Evolutionary conservation across 1,140 invertebrate species (phyloP), one percentile per base, ranked within the genome.

Genomic region (Tribolium madens): DNA sequence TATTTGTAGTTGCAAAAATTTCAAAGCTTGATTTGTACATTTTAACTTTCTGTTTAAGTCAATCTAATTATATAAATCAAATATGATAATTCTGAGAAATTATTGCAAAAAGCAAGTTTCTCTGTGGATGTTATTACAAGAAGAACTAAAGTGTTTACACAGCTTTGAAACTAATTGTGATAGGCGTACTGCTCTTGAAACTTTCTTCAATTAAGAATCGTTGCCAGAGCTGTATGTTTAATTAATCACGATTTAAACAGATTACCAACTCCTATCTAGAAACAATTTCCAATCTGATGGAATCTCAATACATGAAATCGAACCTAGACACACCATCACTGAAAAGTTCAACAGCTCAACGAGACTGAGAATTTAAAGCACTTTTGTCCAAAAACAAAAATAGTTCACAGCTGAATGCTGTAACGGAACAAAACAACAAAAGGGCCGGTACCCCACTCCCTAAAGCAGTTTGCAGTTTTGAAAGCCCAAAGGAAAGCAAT

Each of bases 171-270:
- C 15, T 21, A 57, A 57, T 9, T 57, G 15, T 57, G 17, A 57
- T 57, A 14, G 52, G 52, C 10, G 15, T 21, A 57, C 17, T 18
- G 14, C 52, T 57, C 14, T 18, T 57, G 52, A 36, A 69, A 69
- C 60, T 69, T 69, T 36, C 36, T 36, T 13, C 9, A 69, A 69
- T 69, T 69, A 69, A 69, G 26, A 12, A 69, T 36, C 33, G 60
- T 9, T n/a, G 15, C 18, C 60, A 18, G 15, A 26, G 36, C 26
- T 36, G 31, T 46, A 33, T 13, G 60, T 36, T 69, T 69, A 69
- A 69, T 69, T 69, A 69, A 33, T 69, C 60, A 69, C 60, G 60
- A 69, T 36, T 69, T 69, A 69, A 69, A 69, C 60, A 69, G 60
- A 69, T 69, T 69, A 69, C 31, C n/a, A 46, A 69, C 60, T 69